phyloP scores from a whole-genome alignment of 2,797 vertebrate species.

The Hippocampus kuda region DNA sequence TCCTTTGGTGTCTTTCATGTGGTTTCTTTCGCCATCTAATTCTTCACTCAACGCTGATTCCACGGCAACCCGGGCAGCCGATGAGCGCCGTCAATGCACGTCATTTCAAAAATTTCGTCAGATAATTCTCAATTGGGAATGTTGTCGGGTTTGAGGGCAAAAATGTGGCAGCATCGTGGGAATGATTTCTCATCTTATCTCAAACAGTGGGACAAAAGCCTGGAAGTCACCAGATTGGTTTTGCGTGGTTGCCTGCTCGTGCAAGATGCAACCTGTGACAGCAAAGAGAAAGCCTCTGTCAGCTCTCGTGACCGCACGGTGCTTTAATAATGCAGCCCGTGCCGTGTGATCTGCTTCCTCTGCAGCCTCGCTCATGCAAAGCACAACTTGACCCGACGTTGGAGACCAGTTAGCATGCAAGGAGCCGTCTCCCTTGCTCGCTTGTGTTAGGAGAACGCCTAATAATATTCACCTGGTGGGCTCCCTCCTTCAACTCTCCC shows the following conservation, averaged over 20 bases:
- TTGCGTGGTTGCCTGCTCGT: background rate
- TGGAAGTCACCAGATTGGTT: background rate
- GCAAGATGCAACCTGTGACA: conserved; percentile 17
- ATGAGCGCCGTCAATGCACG: background rate
- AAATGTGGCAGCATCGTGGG: background rate
- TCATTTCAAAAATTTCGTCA: background rate
- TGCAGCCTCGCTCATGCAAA: conserved; percentile 24
- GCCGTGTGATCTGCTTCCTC: conserved; percentile 14
- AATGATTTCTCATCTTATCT: background rate
- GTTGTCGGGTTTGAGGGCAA: too few relatives aligned
- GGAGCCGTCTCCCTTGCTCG: conserved; percentile 12
- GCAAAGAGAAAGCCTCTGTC: conserved; percentile 14
- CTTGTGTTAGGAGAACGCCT: conserved; percentile 11
- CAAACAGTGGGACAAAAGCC: background rate
- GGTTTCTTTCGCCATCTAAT: conserved; percentile 15
- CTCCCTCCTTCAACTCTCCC: conserved; percentile 40
- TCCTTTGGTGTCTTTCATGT: conserved; percentile 17
- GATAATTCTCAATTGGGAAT: background rate
- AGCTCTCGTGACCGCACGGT: conserved; percentile 27
- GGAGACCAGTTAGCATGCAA: conserved; percentile 12
- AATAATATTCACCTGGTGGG: conserved; percentile 27
- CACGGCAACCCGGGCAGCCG: background rate
- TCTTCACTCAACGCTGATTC: background rate
- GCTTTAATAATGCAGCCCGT: conserved; percentile 11
- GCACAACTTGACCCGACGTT: conserved; percentile 13